Evolutionary conservation across 2,797 vertebrate genomes (phyloP).

Genomic region (Paedocypris micromegethes): DNA sequence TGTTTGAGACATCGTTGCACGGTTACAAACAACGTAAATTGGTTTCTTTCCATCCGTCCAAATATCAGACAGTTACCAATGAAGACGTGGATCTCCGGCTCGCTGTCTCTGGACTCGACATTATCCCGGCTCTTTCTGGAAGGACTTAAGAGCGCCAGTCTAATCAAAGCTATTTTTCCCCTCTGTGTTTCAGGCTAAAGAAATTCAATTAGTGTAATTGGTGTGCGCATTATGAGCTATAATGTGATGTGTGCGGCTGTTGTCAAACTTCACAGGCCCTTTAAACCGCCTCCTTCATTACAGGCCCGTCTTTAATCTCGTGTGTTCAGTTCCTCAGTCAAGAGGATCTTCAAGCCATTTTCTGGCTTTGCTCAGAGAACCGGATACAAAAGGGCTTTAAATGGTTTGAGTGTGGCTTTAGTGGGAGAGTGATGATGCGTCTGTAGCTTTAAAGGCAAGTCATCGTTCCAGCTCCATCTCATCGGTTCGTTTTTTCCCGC

Average conservation of each 20-base stretch:
- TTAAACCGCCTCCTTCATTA: constrained; percentile 63
- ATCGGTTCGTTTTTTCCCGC: no score
- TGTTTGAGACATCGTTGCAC: no score
- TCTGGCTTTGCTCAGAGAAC: constrained; percentile 56
- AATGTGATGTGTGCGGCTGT: constrained; percentile 60
- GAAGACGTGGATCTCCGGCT: constrained; percentile 33
- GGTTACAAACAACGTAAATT: no score
- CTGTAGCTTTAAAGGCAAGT: constrained; percentile 4
- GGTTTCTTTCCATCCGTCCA: no score
- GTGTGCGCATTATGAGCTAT: constrained; percentile 63
- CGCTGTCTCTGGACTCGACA: constrained; percentile 54
- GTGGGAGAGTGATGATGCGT: constrained; percentile 17
- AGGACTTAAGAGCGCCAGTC: constrained; percentile 63
- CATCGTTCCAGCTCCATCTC: not conserved
- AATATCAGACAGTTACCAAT: constrained; percentile 28
- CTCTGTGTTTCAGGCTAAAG: constrained; percentile 62
- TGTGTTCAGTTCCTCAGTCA: constrained; percentile 58
- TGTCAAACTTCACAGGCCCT: constrained; percentile 65
- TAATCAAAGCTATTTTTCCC: constrained; percentile 61
- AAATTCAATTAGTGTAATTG: constrained; percentile 72
- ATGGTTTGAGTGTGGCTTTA: constrained; percentile 35
- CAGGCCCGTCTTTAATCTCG: constrained; percentile 63
- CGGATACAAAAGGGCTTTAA: constrained; percentile 46
- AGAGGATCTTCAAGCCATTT: constrained; percentile 58
- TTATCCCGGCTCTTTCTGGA: constrained; percentile 53